Percentiles rank a stretch among this genome's conserved stretches.
Evolutionary conservation across 1,140 invertebrate species (phyloP).

Genomic region (Hyles euphorbiae): DNA sequence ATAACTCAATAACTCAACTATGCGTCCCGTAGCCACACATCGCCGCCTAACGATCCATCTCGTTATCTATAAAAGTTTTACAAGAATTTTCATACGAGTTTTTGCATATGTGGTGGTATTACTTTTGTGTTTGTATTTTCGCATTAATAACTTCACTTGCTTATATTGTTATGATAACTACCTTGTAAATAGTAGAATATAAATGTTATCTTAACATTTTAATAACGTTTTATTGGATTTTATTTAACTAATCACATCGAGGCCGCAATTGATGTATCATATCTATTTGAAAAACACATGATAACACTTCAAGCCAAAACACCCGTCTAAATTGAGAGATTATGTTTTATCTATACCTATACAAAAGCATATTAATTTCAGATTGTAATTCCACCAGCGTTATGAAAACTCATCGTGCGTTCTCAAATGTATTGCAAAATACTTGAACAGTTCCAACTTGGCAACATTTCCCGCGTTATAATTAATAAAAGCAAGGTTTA

Average conservation of each 20-base stretch:
- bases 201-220: too few relatives aligned
- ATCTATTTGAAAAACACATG: too few relatives aligned
- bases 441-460: constrained; percentile 37
- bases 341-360: not conserved
- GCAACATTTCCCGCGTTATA: constrained; percentile 39
- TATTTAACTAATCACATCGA: too few relatives aligned
- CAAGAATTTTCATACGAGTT: not conserved
- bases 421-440: constrained; percentile 36
- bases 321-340: not conserved
- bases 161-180: too few relatives aligned
- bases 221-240: too few relatives aligned
- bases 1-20: constrained; percentile 67
- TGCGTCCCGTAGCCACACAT: constrained; percentile 24
- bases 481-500: constrained; percentile 50
- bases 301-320: too few relatives aligned
- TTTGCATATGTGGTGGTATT: too few relatives aligned
- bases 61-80: constrained; percentile 14
- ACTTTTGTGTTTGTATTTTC: too few relatives aligned
- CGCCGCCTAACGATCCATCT: constrained; percentile 20
- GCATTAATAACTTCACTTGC: too few relatives aligned
- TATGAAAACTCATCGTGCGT: not conserved
- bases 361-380: not conserved
- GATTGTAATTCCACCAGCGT: not conserved
- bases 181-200: too few relatives aligned
- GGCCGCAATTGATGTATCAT: too few relatives aligned